phyloP scores from a whole-genome alignment of 2,113 vertebrate species.

The Odocoileus hemionus region DNA sequence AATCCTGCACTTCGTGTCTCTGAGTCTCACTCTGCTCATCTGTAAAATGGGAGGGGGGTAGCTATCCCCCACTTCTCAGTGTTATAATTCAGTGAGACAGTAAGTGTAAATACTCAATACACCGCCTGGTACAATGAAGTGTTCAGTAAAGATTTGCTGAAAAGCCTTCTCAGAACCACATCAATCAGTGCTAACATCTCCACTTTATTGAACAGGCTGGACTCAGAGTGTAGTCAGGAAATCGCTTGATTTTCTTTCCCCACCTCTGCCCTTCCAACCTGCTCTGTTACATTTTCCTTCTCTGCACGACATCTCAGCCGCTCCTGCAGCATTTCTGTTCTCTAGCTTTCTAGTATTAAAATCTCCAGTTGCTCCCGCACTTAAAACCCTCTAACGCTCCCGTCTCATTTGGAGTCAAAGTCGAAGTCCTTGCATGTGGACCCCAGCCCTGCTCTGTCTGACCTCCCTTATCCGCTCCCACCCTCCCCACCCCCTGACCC shows the following conservation, averaged over 20 bases:
- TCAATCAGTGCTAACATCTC: background rate
- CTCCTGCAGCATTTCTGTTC: background rate
- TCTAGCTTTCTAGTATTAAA: background rate
- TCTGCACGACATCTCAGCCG: background rate
- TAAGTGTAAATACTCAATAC: background rate
- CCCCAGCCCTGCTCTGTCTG: background rate
- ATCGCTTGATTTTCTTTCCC: background rate
- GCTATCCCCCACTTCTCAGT: background rate
- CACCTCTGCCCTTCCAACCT: background rate
- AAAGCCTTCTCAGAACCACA: background rate
- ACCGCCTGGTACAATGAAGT: background rate
- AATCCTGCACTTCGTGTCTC: background rate
- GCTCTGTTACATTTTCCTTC: background rate
- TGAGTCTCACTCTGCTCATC: background rate
- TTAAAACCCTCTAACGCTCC: background rate
- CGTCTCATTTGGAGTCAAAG: background rate
- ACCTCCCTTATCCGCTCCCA: background rate
- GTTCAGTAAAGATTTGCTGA: background rate
- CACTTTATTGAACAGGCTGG: background rate
- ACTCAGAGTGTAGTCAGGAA: background rate
- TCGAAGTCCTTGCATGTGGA: background rate
- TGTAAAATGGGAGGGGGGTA: background rate
- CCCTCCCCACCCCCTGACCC: accelerated
- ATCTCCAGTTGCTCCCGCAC: background rate
- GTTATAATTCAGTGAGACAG: background rate